A percentile compares a stretch with the other conserved stretches of the same genome.
phyloP scores from a whole-genome alignment of 2,888 invertebrate species.

The Neoscelio sp. region DNA sequence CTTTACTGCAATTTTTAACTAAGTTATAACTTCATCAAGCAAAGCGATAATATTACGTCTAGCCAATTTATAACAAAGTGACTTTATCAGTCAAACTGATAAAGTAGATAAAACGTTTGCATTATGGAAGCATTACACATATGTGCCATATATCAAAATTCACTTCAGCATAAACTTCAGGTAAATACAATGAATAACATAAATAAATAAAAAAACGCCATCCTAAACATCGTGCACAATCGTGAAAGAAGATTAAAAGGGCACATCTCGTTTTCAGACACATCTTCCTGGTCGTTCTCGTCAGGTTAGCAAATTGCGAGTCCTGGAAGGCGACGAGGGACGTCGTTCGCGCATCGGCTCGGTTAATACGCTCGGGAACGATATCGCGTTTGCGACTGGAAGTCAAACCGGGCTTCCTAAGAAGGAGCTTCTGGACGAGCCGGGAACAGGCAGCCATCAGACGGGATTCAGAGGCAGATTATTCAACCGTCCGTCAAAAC shows the following conservation, averaged over 20 bases:
- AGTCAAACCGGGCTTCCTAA: constrained; percentile 74
- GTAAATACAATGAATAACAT: too few relatives aligned
- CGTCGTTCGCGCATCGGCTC: too few relatives aligned
- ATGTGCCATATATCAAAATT: too few relatives aligned
- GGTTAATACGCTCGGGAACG: too few relatives aligned
- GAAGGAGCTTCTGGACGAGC: constrained; percentile 72
- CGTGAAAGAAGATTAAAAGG: constrained; percentile 65
- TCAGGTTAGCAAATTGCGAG: constrained; percentile 76
- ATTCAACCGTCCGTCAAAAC: constrained; percentile 80
- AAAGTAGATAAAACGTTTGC: too few relatives aligned
- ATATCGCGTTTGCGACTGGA: constrained; percentile 51
- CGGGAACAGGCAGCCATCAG: constrained; percentile 62
- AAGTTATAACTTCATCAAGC: too few relatives aligned
- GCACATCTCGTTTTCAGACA: constrained; percentile 41
- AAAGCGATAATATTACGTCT: too few relatives aligned
- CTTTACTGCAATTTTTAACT: too few relatives aligned
- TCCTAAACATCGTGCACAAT: neutral
- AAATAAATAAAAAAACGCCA: neutral
- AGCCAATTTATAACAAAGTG: too few relatives aligned
- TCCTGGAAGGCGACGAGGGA: constrained; percentile 68
- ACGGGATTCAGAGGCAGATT: constrained; percentile 74
- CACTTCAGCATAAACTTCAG: too few relatives aligned
- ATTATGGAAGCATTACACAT: too few relatives aligned
- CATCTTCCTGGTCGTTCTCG: constrained; percentile 57
- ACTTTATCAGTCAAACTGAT: too few relatives aligned